Conservation (phyloP, 1,140 invertebrate genomes). For the Drosophila repletoides region DNA sequence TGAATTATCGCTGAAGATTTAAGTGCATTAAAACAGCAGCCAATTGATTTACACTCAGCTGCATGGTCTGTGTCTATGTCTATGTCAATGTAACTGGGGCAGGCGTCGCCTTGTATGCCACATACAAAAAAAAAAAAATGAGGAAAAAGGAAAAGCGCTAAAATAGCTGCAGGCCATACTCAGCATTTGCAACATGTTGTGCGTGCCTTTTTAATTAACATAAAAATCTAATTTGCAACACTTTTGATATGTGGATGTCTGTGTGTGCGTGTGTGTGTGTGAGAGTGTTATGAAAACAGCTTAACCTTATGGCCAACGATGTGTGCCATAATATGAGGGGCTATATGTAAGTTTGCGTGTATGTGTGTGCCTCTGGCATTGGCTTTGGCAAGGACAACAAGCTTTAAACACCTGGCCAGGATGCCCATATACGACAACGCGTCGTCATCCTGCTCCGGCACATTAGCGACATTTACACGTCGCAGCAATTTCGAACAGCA, state of each 20-base stretch:
- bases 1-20: neutral
- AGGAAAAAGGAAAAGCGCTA: neutral
- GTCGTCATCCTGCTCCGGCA: slow-evolving; percentile 44
- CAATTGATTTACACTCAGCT: slow-evolving; percentile 15
- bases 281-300: slow-evolving; percentile 68
- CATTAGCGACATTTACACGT: slow-evolving; percentile 80
- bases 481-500: slow-evolving; percentile 78
- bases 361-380: slow-evolving; percentile 58
- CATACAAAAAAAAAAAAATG: neutral
- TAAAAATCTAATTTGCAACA: slow-evolving; percentile 79
- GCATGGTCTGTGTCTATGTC: neutral
- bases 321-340: slow-evolving; percentile 69
- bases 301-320: slow-evolving; percentile 80
- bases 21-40: slow-evolving; percentile 10
- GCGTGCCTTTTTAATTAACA: slow-evolving; percentile 77
- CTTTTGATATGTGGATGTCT: slow-evolving; percentile 46
- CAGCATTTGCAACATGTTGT: slow-evolving; percentile 45
- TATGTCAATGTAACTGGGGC: slow-evolving; percentile 28
- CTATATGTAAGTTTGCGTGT: neutral
- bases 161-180: slow-evolving; percentile 13
- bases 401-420: slow-evolving; percentile 63
- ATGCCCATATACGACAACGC: slow-evolving; percentile 30
- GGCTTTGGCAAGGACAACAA: slow-evolving; percentile 68
- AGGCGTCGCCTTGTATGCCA: neutral
- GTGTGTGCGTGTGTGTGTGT: slow-evolving; percentile 13